A percentile compares a stretch with the other conserved stretches of the same genome.
Conservation (phyloP, 2,113 vertebrate genomes). For the Physeter macrocephalus region DNA sequence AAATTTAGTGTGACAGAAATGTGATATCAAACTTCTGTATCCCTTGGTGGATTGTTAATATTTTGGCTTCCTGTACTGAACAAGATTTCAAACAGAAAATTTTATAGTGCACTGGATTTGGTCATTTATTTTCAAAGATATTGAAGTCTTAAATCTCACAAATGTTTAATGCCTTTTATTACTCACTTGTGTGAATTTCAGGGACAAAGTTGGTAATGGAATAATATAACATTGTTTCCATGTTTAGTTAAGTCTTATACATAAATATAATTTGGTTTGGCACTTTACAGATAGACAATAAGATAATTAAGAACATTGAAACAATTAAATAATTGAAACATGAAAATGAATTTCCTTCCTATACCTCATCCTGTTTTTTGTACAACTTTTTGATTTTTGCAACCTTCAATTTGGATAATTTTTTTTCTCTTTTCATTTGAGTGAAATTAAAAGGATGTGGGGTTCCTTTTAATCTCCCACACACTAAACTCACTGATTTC, state of each 20-base stretch:
- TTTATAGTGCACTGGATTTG: background rate
- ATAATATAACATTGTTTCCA: background rate
- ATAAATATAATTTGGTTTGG: conserved; percentile 8
- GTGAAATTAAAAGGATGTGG: conserved; percentile 63
- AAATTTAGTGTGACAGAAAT: background rate
- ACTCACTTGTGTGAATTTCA: conserved; percentile 26
- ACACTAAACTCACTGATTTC: conserved; percentile 35
- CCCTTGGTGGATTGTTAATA: background rate
- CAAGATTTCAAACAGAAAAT: background rate
- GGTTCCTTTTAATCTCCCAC: conserved; percentile 59
- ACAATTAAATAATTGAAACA: conserved; percentile 66
- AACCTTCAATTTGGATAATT: conserved; percentile 63
- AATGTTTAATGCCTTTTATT: background rate
- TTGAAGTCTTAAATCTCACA: conserved; percentile 3
- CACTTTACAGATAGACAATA: conserved; percentile 24
- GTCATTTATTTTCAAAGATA: conserved; percentile 12
- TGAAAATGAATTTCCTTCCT: conserved; percentile 63
- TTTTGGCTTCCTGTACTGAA: background rate
- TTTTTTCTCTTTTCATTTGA: conserved; percentile 66
- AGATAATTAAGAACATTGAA: conserved; percentile 50
- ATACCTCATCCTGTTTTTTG: conserved; percentile 62
- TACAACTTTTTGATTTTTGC: conserved; percentile 39
- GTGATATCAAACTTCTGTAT: background rate
- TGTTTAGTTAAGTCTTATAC: conserved; percentile 12
- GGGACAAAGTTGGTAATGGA: background rate